A percentile compares a stretch with the other conserved stretches of the same genome.
These are phyloP conservation scores for Ceratoteleas bidentatus DNA, from an alignment of 1,140 invertebrate species.

Conservation along the genomic window DNA sequence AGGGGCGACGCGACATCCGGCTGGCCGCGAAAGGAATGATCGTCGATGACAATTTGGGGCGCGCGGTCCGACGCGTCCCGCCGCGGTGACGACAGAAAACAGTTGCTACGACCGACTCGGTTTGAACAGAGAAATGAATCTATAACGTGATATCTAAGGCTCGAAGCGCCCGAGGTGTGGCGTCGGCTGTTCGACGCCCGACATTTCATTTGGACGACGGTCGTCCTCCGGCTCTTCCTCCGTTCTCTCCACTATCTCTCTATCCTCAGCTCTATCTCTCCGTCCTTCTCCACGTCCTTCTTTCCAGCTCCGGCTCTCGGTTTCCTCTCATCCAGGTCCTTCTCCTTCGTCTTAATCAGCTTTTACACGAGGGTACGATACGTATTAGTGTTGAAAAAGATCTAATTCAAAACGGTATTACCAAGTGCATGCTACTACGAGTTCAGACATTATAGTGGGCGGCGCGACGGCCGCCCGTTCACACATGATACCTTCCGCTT, in stretches of 20 bases:
- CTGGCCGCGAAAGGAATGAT: conserved; percentile 77
- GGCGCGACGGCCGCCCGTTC: conserved; percentile 31
- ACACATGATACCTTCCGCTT: conserved; percentile 73
- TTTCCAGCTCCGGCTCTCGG: too few species aligned
- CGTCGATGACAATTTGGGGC: conserved; percentile 68
- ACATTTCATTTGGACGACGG: too few species aligned
- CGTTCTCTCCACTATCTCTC: not conserved
- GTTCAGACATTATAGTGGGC: conserved; percentile 69
- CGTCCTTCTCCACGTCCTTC: conserved; percentile 38
- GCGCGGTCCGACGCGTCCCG: conserved; percentile 25
- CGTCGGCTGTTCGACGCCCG: conserved; percentile 18
- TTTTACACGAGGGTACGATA: conserved; percentile 66
- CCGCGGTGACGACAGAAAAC: too few species aligned
- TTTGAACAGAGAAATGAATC: conserved; percentile 42
- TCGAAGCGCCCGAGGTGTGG: conserved; percentile 34
- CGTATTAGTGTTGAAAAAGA: conserved; percentile 67
- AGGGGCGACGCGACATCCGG: conserved; percentile 70
- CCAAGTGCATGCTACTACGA: conserved; percentile 71
- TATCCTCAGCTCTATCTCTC: conserved; percentile 30
- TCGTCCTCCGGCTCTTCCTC: too few species aligned
- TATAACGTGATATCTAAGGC: conserved; percentile 66
- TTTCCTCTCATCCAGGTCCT: too few species aligned
- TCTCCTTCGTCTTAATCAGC: conserved; percentile 59
- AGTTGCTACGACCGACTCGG: not conserved
- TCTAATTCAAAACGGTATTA: conserved; percentile 68